Conservation (phyloP, 2,113 vertebrate species). For the Erythrolamprus reginae region DNA sequence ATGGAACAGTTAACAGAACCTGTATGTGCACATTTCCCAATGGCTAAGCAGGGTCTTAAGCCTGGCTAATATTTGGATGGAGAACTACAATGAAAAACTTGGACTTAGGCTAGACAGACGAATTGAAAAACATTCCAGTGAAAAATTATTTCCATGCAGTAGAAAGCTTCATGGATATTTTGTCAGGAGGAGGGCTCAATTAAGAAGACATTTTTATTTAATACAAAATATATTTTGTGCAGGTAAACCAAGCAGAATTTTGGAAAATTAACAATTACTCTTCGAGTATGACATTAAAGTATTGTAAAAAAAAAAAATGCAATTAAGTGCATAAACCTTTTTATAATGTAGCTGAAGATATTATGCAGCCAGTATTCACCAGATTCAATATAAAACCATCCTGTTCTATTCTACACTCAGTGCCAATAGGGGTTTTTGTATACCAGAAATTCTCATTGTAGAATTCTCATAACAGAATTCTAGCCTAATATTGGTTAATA, state of each 20-base stretch:
- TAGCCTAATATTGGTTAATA: background rate
- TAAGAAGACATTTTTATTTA: background rate
- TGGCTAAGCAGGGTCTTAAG: background rate
- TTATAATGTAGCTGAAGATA: background rate
- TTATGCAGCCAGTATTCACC: background rate
- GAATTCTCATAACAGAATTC: background rate
- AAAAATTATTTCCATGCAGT: background rate
- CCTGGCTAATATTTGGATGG: background rate
- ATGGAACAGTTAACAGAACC: background rate
- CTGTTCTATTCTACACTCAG: background rate
- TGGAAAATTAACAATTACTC: constrained; percentile 10
- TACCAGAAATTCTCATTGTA: background rate
- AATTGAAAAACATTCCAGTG: background rate
- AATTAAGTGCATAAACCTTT: background rate
- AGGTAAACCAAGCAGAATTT: background rate
- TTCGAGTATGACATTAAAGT: background rate
- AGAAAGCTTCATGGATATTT: background rate
- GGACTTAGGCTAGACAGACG: background rate
- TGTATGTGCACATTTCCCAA: background rate
- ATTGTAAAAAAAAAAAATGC: background rate
- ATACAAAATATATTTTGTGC: constrained; percentile 12
- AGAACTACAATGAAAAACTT: background rate
- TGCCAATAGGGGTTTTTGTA: background rate
- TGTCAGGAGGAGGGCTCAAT: background rate
- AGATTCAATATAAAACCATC: background rate